Evolutionary conservation across 2,113 vertebrate species (phyloP), one percentile per base, ranked within the genome.

Genomic region (Brachionichthys hirsutus): DNA sequence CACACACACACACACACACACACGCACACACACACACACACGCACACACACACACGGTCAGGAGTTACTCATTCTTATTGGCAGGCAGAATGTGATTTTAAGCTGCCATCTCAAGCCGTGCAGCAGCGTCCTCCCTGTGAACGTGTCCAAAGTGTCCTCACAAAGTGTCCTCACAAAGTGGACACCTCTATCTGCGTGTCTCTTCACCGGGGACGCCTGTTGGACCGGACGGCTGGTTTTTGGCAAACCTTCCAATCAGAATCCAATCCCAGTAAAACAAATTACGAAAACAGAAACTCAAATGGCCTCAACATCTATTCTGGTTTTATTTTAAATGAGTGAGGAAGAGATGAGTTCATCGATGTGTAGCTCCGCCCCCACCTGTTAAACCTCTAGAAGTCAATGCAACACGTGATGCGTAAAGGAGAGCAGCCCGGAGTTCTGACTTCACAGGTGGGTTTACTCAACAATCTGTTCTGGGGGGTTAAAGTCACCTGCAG

Each of bases 51-150:
- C 20, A 65, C 78, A 40, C 30, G 51, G 58, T 63, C 70, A 78
- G 70, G 75, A 80, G 75, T 74, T 62, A 68, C 75, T 81, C 71
- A 40, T 67, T 47, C 2, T 8, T 52, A 50, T 75, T 77, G 65
- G 58, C 71, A 69, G 66, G 22, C 55, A 38, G 61, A 51, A 16
- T 45, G 55, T 18, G n/a, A 73, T 50, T 67, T 49, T 51, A 54
- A 34, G 45, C 57, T 58, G 70, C 61, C 62, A 62, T 78, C 54
- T 68, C 47, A 62, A 55, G 35, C 17, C 19, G 62, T 48, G 76
- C 57, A 15, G 68, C 75, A 55, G 62, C 64, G 71, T 80, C 64
- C 54, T 52, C 62, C 35, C 66, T 24, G 42, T 16, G 64, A 72
- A 48, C 12, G 12, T 38, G 65, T n/a, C n/a, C n/a, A n/a, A n/a